Evolutionary conservation across 2,888 invertebrate genomes (phyloP).

Genomic region (Cheilosia vulpina): DNA sequence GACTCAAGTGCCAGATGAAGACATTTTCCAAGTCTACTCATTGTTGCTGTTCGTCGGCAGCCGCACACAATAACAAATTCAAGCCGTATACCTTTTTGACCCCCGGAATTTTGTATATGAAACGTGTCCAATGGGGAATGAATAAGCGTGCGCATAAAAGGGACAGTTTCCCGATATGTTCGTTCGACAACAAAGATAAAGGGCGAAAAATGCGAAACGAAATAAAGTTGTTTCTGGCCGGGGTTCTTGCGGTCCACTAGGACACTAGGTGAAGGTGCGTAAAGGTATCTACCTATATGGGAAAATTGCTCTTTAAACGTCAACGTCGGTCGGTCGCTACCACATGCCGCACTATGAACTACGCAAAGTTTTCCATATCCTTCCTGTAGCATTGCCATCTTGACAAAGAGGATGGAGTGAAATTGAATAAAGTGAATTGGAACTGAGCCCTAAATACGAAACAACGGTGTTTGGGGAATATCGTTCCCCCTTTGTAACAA

Average conservation of each 20-base stretch:
- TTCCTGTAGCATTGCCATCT: background rate
- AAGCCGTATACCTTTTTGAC: conserved; percentile 29
- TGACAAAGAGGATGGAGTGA: background rate
- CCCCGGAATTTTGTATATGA: conserved; percentile 5
- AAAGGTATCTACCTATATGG: background rate
- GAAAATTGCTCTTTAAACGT: conserved; percentile 11
- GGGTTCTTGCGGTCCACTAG: conserved; percentile 31
- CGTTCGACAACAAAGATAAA: conserved; percentile 14
- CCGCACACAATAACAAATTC: conserved; percentile 17
- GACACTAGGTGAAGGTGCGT: background rate
- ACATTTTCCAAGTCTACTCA: conserved; percentile 62
- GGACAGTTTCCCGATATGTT: conserved; percentile 35
- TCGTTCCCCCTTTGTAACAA: background rate
- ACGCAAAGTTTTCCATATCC: conserved; percentile 10
- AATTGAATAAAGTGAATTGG: conserved; percentile 43
- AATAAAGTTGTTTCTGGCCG: conserved; percentile 21
- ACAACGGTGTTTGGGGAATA: background rate
- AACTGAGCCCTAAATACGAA: background rate
- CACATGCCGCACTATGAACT: conserved; percentile 41
- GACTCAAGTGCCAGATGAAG: conserved; percentile 69
- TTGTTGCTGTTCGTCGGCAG: conserved; percentile 34
- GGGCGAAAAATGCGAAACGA: background rate
- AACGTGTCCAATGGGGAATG: conserved; percentile 11
- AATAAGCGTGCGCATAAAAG: conserved; percentile 24
- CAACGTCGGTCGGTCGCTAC: background rate